Conservation (phyloP, 2,113 vertebrate genomes). For the Echinops telfairi region DNA sequence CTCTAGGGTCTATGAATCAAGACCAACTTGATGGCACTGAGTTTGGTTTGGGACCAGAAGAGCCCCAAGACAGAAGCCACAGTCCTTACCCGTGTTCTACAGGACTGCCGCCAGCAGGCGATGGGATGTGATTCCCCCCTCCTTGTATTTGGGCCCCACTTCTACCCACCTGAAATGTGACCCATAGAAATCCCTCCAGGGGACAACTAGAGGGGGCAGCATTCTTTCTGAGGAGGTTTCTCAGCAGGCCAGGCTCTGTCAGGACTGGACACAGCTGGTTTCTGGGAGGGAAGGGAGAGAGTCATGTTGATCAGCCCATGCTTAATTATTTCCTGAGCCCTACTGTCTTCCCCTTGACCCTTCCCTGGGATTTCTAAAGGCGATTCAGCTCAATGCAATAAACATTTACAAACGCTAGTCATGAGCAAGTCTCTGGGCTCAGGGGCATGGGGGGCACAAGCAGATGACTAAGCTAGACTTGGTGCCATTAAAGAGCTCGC, state of each 20-base stretch:
- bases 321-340: constrained; percentile 72
- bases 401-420: background rate
- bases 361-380: constrained; percentile 46
- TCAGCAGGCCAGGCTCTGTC: background rate
- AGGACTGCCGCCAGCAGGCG: background rate
- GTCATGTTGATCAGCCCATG: constrained; percentile 1
- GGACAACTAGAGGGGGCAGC: background rate
- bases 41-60: background rate
- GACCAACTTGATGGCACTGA: too few relatives aligned
- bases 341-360: constrained; percentile 22
- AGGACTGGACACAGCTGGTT: background rate
- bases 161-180: constrained; percentile 12
- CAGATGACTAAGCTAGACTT: too few relatives aligned
- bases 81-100: background rate
- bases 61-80: background rate
- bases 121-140: background rate
- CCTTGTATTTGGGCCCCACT: background rate
- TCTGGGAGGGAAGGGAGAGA: constrained; percentile 15
- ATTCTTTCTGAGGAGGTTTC: constrained; percentile 33
- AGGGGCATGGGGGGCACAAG: background rate
- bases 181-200: background rate
- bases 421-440: background rate
- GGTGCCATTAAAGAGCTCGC: background rate
- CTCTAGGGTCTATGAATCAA: too few relatives aligned
- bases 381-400: background rate